These are phyloP conservation scores for Cynodonichthys magdalenae DNA, from an alignment of 2,797 vertebrate genomes.

Conservation along the genomic window DNA sequence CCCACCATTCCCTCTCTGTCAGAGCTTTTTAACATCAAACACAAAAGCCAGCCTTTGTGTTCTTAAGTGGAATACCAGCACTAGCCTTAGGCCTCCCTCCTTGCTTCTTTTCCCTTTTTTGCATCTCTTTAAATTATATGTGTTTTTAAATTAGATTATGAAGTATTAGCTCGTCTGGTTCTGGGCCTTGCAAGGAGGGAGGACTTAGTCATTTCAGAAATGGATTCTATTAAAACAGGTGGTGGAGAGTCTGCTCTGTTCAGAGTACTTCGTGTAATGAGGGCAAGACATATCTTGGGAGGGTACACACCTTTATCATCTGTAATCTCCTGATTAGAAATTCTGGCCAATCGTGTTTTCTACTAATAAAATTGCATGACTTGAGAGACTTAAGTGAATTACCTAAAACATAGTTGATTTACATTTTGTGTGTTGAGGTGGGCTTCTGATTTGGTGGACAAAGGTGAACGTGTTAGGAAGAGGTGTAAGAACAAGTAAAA, in stretches of 20 bases:
- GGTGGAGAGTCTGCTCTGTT: constrained; percentile 77
- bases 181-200: constrained; percentile 75
- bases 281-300: constrained; percentile 73
- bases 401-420: constrained; percentile 68
- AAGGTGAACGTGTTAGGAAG: constrained; percentile 17
- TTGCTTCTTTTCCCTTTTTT: constrained; percentile 65
- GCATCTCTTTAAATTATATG: constrained; percentile 85
- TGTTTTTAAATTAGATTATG: constrained; percentile 87
- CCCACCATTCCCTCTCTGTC: constrained; percentile 62
- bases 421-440: constrained; percentile 59
- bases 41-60: constrained; percentile 65
- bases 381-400: constrained; percentile 80
- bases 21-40: constrained; percentile 75
- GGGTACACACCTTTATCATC: constrained; percentile 83
- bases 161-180: constrained; percentile 83
- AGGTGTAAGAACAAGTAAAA: constrained; percentile 28
- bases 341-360: constrained; percentile 78
- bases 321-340: constrained; percentile 83
- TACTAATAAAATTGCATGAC: constrained; percentile 79
- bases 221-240: constrained; percentile 87
- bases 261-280: constrained; percentile 84
- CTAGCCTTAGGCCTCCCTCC: constrained; percentile 59
- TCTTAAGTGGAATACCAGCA: constrained; percentile 79
- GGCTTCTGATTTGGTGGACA: constrained; percentile 31
- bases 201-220: constrained; percentile 86